Conservation (phyloP, 2,797 vertebrate species). For the Jordanella pulchra region DNA sequence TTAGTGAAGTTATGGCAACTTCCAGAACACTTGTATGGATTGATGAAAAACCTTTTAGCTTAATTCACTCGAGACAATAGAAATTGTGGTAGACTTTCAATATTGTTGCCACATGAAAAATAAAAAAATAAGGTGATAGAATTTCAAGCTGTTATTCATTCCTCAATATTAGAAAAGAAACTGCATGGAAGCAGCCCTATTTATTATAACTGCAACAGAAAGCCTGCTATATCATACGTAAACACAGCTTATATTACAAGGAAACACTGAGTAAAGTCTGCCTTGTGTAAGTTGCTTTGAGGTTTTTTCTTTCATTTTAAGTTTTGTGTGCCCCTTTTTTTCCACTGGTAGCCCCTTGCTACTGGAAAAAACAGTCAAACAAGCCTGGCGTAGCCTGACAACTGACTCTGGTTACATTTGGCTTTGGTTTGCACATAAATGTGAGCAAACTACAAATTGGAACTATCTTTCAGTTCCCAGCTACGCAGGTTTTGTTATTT, state of each 20-base stretch:
- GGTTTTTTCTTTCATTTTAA: constrained; percentile 3
- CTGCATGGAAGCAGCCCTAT: background rate
- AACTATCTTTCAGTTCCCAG: constrained; percentile 63
- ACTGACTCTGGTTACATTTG: constrained; percentile 34
- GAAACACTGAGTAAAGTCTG: constrained; percentile 3
- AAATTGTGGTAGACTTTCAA: no score
- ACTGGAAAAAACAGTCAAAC: constrained; percentile 35
- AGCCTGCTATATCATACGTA: background rate
- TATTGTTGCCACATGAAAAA: background rate
- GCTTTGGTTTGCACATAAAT: constrained; percentile 54
- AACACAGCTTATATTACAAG: background rate
- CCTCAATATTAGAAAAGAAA: background rate
- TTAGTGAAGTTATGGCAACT: no score
- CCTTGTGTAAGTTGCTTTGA: background rate
- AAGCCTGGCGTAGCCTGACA: constrained; percentile 26
- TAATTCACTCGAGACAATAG: no score
- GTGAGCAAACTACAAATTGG: constrained; percentile 50
- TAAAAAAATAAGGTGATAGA: background rate
- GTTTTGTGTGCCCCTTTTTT: constrained; percentile 27
- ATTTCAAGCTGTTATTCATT: background rate
- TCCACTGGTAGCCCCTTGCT: constrained; percentile 14
- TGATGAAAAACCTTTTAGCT: no score
- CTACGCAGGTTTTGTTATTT: constrained; percentile 53
- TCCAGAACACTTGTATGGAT: no score
- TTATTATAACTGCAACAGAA: background rate